Evolutionary conservation across 2,113 vertebrate genomes (phyloP), one percentile per base, ranked within the genome.

Genomic region (Xiphorhynchus elegans): DNA sequence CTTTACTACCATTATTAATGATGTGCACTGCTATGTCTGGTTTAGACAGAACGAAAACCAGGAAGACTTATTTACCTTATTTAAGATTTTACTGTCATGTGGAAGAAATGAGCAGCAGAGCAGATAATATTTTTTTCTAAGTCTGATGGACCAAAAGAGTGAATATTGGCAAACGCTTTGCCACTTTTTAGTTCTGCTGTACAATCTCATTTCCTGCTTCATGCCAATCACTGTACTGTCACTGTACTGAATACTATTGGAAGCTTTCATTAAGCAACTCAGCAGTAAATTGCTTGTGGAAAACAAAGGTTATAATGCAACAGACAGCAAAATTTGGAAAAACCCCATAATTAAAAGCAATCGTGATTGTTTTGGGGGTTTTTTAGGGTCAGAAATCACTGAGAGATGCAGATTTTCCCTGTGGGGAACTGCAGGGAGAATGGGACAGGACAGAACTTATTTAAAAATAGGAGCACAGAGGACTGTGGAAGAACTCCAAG

Each of bases 381-480:
- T 37, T 58, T 64, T 44, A 40, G 67, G 80, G 24, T 63, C 67
- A 60, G 73, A 92, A 93, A 37, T 44, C 49, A 73, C 10, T 62
- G 33, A 67, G 67, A 90, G 26, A 63, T 80, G 17, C 28, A 69
- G 31, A 63, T 82, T 50, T 83, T 89, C 69, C 67, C n/a, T 49
- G 11, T 13, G 24, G 47, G 25, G 17, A 69, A 33, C 47, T 83
- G 55, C n/a, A 63, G 31, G 17, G n/a, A 35, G 17, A 31, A 63
- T 44, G 31, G 26, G 40, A 33, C 40, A 31, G 69, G 39, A 95
- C 63, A 74, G 12, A 15, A 55, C 50, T 91, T 80, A 69, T n/a
- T 91, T 86, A 92, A 87, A 96, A 97, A 96, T 26, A 52, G 87
- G 55, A 82, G 58, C 49, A 89, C 53, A 90, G 96, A 97, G 76